Evolutionary conservation across 2,888 invertebrate genomes (phyloP).

Genomic region (Colletes collaris): DNA sequence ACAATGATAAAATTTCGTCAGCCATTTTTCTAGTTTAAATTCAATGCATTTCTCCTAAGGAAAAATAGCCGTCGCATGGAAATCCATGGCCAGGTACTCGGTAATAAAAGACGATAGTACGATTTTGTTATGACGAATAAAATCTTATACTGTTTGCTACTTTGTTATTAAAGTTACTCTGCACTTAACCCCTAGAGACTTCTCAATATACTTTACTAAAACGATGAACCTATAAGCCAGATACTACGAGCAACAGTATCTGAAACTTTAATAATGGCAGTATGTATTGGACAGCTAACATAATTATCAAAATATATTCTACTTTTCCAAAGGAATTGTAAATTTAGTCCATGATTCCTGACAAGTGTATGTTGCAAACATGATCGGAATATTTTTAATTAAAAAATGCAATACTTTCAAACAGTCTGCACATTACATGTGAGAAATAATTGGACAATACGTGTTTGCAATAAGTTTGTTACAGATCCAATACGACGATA

Average conservation of each 20-base stretch:
- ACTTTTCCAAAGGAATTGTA: constrained; percentile 19
- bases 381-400: constrained; percentile 20
- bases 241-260: constrained; percentile 40
- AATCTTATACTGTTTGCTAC: constrained; percentile 50
- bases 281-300: constrained; percentile 55
- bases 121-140: constrained; percentile 46
- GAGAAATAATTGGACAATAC: constrained; percentile 15
- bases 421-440: constrained; percentile 31
- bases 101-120: constrained; percentile 57
- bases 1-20: constrained; percentile 73
- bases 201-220: constrained; percentile 34
- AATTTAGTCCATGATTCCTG: constrained; percentile 13
- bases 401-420: constrained; percentile 49
- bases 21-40: constrained; percentile 59
- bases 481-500: constrained; percentile 15
- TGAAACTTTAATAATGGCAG: constrained; percentile 62
- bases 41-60: constrained; percentile 41
- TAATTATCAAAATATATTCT: constrained; percentile 35
- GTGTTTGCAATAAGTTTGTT: constrained; percentile 20
- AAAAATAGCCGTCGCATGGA: constrained; percentile 65
- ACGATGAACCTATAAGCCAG: constrained; percentile 45
- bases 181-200: constrained; percentile 50
- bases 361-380: constrained; percentile 1
- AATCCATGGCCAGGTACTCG: constrained; percentile 71
- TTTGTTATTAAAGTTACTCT: constrained; percentile 38